Percentiles rank a stretch among this genome's conserved stretches.
Evolutionary conservation across 2,797 vertebrate species (phyloP).

Genomic region (Cyprinella venusta): DNA sequence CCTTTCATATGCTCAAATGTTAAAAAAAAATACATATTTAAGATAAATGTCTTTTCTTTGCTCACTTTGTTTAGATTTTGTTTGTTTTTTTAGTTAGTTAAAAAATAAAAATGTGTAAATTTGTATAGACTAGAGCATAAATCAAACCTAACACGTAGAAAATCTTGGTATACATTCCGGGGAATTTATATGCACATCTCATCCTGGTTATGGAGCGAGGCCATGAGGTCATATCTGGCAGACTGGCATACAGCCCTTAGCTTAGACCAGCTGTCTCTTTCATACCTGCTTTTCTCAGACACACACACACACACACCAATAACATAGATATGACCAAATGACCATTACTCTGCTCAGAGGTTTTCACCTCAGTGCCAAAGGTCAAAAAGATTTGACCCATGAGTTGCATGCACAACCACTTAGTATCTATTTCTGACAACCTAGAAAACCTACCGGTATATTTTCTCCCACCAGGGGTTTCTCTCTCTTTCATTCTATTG

Average conservation of each 20-base stretch:
- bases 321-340: constrained; percentile 43
- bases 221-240: constrained; percentile 65
- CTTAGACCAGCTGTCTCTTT: constrained; percentile 36
- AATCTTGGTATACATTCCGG: constrained; percentile 35
- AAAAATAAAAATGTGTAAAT: neutral
- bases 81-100: too few relatives aligned
- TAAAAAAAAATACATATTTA: neutral
- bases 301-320: constrained; percentile 14
- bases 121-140: neutral
- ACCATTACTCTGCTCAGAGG: constrained; percentile 43
- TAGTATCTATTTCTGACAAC: constrained; percentile 16
- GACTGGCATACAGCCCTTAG: constrained; percentile 49
- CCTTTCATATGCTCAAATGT: neutral
- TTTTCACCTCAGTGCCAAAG: constrained; percentile 56
- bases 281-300: constrained; percentile 23
- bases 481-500: constrained; percentile 2
- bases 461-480: constrained; percentile 14
- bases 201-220: constrained; percentile 52
- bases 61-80: too few relatives aligned
- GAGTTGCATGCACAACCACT: constrained; percentile 41
- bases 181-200: constrained; percentile 51
- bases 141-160: constrained; percentile 6
- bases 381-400: constrained; percentile 62
- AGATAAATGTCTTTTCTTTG: neutral
- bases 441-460: too few relatives aligned